These are phyloP conservation scores for Oligia strigilis DNA, from an alignment of 2,888 invertebrate species.

Conservation along the genomic window DNA sequence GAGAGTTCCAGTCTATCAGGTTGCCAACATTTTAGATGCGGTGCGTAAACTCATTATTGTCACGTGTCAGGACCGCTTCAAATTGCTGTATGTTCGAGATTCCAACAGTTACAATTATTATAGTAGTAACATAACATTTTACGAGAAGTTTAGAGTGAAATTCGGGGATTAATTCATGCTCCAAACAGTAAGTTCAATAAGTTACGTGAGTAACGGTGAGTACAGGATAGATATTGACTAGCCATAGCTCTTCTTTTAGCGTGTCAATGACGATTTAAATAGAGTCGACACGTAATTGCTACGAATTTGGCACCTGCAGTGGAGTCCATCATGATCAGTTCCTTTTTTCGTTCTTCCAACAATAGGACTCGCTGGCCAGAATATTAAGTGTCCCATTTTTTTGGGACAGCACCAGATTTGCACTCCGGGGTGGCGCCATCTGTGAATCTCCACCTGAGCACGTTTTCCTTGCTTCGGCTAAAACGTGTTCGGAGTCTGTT, in stretches of 20 bases:
- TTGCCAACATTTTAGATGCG: slow-evolving; percentile 24
- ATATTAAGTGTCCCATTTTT: not conserved
- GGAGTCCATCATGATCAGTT: not conserved
- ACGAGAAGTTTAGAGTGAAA: slow-evolving; percentile 7
- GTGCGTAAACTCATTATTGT: slow-evolving; percentile 20
- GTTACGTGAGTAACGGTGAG: too few species aligned
- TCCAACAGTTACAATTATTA: slow-evolving; percentile 17
- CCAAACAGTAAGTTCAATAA: not conserved
- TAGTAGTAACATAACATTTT: slow-evolving; percentile 20
- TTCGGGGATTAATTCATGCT: not conserved
- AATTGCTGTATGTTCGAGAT: slow-evolving; percentile 21
- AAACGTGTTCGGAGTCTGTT: not conserved
- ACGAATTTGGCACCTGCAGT: not conserved
- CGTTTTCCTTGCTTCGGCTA: not conserved
- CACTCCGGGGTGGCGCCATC: not conserved
- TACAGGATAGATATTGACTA: not conserved
- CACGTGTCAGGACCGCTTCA: slow-evolving; percentile 32
- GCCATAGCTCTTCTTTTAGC: not conserved
- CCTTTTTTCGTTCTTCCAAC: too few species aligned
- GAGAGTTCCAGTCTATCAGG: slow-evolving; percentile 27
- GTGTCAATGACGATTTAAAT: not conserved
- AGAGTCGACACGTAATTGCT: not conserved
- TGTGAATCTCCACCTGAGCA: not conserved
- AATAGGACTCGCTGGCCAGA: not conserved
- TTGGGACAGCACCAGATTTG: not conserved